These are phyloP conservation scores for Quadroppia sp. DNA, from an alignment of 2,888 invertebrate species.

Conservation along the genomic window DNA sequence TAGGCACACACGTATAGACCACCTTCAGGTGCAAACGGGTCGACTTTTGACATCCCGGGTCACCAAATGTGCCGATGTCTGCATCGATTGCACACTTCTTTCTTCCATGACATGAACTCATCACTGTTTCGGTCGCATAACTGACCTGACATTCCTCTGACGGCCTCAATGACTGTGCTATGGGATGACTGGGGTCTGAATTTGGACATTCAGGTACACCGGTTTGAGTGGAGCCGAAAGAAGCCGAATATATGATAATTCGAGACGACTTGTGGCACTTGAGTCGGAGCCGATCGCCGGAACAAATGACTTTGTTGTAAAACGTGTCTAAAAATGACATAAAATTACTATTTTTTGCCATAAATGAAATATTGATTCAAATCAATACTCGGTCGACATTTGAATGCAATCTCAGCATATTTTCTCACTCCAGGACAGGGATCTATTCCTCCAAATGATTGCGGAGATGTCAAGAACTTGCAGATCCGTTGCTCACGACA, in stretches of 20 bases:
- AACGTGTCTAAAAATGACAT: constrained; percentile 71
- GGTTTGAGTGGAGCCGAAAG: constrained; percentile 81
- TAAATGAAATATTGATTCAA: constrained; percentile 7
- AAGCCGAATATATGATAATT: constrained; percentile 86
- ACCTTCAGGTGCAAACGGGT: constrained; percentile 49
- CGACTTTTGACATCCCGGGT: constrained; percentile 48
- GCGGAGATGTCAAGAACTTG: constrained; percentile 78
- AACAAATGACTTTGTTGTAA: constrained; percentile 86
- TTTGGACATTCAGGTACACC: constrained; percentile 82
- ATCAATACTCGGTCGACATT: constrained; percentile 88
- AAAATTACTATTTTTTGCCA: background rate
- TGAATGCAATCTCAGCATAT: constrained; percentile 92
- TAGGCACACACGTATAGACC: constrained; percentile 49
- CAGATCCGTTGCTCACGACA: constrained; percentile 91
- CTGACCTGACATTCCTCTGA: constrained; percentile 74
- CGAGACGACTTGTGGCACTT: constrained; percentile 80
- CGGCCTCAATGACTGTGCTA: constrained; percentile 55
- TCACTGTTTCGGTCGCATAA: constrained; percentile 84
- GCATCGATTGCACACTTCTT: constrained; percentile 49
- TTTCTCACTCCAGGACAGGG: constrained; percentile 87
- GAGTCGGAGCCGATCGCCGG: constrained; percentile 80
- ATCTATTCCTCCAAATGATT: constrained; percentile 74
- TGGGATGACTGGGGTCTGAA: constrained; percentile 64
- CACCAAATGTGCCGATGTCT: constrained; percentile 49
- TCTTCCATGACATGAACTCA: constrained; percentile 63